Conservation (phyloP, 2,888 invertebrate species). For the Cataglyphis altisquamis region DNA sequence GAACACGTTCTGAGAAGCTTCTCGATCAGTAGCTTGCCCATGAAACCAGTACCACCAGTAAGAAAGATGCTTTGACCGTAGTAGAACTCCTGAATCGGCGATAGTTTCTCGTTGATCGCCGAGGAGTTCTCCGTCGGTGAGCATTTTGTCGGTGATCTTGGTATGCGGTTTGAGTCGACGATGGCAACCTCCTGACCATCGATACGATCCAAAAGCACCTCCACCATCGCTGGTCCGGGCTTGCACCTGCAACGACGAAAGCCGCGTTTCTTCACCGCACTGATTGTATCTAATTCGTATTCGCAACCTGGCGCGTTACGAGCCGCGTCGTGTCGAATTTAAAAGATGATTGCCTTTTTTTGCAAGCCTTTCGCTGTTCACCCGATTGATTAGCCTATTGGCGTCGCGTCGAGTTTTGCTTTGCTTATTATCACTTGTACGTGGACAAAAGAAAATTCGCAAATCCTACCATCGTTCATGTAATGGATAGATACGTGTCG, state of each 20-base stretch:
- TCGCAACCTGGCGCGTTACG: slow-evolving; percentile 47
- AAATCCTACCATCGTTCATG: background rate
- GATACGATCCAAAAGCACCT: slow-evolving; percentile 83
- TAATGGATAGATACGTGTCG: background rate
- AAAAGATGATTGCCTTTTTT: slow-evolving; percentile 45
- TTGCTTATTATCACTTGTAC: slow-evolving; percentile 36
- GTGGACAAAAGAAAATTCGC: slow-evolving; percentile 19
- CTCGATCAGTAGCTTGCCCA: slow-evolving; percentile 91
- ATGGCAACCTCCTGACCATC: slow-evolving; percentile 82
- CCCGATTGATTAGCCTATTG: slow-evolving; percentile 1
- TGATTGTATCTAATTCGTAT: slow-evolving; percentile 49
- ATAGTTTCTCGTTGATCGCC: slow-evolving; percentile 73
- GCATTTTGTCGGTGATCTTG: slow-evolving; percentile 78
- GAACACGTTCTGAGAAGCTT: slow-evolving; percentile 90
- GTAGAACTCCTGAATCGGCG: slow-evolving; percentile 87
- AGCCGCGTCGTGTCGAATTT: slow-evolving; percentile 32
- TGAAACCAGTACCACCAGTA: slow-evolving; percentile 90
- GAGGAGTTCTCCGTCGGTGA: slow-evolving; percentile 61
- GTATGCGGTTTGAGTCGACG: slow-evolving; percentile 78
- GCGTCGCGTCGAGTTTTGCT: slow-evolving; percentile 1
- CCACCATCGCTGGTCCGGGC: slow-evolving; percentile 79
- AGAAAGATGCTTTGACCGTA: slow-evolving; percentile 87
- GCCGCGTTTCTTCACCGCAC: background rate
- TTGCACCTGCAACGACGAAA: slow-evolving; percentile 12
- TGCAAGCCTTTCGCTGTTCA: background rate